A percentile compares a stretch with the other conserved stretches of the same genome.
phyloP scores from a whole-genome alignment of 2,113 vertebrate species.

The Condylura cristata region DNA sequence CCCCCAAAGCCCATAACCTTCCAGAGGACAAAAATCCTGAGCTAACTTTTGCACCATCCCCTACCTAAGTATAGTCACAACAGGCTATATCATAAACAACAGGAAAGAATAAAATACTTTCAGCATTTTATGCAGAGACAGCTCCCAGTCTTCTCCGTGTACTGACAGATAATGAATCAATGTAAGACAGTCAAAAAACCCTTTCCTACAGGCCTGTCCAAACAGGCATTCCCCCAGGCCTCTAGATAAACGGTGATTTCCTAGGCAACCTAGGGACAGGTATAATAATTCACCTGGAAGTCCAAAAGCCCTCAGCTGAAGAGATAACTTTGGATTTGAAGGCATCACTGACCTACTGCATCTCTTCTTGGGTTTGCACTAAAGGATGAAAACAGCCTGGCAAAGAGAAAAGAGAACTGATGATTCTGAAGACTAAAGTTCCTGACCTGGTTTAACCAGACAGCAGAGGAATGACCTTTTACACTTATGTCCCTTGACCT shows the following conservation, averaged over 20 bases:
- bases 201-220: neutral
- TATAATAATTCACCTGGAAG: slow-evolving; percentile 67
- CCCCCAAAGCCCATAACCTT: neutral
- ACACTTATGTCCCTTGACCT: neutral
- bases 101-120: slow-evolving; percentile 37
- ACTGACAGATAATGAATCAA: slow-evolving; percentile 62
- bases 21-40: slow-evolving; percentile 22
- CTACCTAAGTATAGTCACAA: slow-evolving; percentile 8
- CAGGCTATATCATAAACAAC: slow-evolving; percentile 35
- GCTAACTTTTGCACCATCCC: neutral
- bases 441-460: neutral
- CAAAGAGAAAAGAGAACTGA: neutral
- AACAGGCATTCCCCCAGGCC: neutral
- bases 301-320: slow-evolving; percentile 39
- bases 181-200: slow-evolving; percentile 39
- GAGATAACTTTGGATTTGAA: slow-evolving; percentile 36
- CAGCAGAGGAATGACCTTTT: neutral
- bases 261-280: slow-evolving; percentile 45
- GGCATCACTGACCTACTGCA: neutral
- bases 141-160: slow-evolving; percentile 26
- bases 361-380: neutral
- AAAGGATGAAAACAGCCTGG: neutral
- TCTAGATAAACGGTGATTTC: slow-evolving; percentile 57
- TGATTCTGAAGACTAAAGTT: neutral
- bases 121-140: slow-evolving; percentile 19